These are phyloP conservation scores for Brevipalpus yothersi DNA, from an alignment of 1,140 invertebrate genomes.

Conservation along the genomic window DNA sequence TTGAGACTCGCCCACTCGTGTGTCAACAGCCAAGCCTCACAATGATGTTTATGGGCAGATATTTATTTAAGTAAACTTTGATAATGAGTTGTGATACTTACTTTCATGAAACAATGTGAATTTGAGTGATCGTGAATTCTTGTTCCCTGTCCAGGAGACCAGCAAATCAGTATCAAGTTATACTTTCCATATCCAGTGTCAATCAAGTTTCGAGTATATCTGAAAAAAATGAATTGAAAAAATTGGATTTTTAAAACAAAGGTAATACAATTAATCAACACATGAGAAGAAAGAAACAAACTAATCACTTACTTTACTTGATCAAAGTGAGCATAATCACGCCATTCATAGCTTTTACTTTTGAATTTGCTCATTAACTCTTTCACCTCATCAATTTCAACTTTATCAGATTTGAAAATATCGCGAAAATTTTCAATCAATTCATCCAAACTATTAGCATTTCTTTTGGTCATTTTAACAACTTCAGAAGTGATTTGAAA, in stretches of 20 bases:
- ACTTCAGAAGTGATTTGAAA: no score
- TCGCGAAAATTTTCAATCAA: conserved; percentile 41
- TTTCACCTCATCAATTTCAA: conserved; percentile 68
- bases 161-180: conserved; percentile 89
- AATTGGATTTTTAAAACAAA: not conserved
- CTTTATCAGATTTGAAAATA: conserved; percentile 45
- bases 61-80: not conserved
- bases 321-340: conserved; percentile 81
- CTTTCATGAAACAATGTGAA: conserved; percentile 93
- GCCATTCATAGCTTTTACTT: conserved; percentile 70
- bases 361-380: conserved; percentile 59
- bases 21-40: not conserved
- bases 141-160: conserved; percentile 81
- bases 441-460: conserved; percentile 30
- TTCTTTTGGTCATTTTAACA: not conserved
- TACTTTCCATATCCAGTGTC: conserved; percentile 88
- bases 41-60: not conserved
- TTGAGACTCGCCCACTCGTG: not conserved
- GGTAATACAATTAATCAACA: not conserved
- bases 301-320: conserved; percentile 41
- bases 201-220: conserved; percentile 79
- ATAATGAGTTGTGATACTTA: conserved; percentile 11
- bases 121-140: conserved; percentile 89
- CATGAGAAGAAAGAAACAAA: not conserved
- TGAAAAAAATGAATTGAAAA: conserved; percentile 18